These are phyloP conservation scores for Hypotaenidia philippensis DNA, from an alignment of 2,797 vertebrate genomes.

Conservation along the genomic window DNA sequence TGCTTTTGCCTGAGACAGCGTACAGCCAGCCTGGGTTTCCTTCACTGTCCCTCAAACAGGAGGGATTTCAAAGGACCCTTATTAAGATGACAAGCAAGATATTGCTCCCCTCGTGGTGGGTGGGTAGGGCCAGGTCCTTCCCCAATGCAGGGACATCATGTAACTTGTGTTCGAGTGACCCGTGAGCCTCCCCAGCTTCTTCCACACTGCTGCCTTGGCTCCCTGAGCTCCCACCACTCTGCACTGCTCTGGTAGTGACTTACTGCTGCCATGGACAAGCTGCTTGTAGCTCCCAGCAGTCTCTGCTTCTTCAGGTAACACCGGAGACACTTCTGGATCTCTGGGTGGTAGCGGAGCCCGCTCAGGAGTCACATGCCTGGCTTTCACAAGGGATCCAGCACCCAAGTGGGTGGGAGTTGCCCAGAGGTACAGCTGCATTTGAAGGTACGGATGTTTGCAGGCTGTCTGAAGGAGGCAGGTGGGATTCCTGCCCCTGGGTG, in stretches of 20 bases:
- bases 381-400: neutral
- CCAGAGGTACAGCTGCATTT: neutral
- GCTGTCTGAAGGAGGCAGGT: neutral
- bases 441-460: neutral
- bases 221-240: neutral
- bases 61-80: constrained; percentile 44
- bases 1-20: constrained; percentile 55
- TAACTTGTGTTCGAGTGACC: neutral
- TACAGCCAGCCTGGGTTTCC: constrained; percentile 56
- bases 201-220: no score
- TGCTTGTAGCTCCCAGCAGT: neutral
- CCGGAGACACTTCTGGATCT: neutral
- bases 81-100: constrained; percentile 47
- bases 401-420: neutral
- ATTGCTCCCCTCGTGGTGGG: neutral
- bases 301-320: neutral
- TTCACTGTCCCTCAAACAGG: neutral
- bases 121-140: neutral
- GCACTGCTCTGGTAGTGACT: neutral
- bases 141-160: neutral
- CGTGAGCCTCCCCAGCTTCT: neutral
- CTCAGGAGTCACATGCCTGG: fast-evolving
- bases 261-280: neutral
- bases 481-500: neutral
- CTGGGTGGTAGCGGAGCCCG: neutral